phyloP scores from a whole-genome alignment of 2,888 invertebrate genomes.

The Thera obeliscata region DNA sequence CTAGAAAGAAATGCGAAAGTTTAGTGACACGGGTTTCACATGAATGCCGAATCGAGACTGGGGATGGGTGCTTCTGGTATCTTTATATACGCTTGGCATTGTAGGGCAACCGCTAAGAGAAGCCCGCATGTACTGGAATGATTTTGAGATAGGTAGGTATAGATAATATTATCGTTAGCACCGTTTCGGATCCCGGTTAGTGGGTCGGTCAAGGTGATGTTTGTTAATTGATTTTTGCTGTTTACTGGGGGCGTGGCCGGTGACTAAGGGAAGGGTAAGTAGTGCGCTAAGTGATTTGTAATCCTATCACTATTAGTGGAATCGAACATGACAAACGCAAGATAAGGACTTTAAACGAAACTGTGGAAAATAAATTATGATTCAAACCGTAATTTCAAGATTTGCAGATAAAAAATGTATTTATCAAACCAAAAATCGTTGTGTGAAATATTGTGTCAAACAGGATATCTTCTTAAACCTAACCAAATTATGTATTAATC shows the following conservation, averaged over 20 bases:
- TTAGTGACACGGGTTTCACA: constrained; percentile 58
- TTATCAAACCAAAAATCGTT: no score
- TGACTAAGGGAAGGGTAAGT: constrained; percentile 40
- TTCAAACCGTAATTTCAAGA: no score
- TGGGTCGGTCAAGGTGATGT: constrained; percentile 74
- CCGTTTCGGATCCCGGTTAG: constrained; percentile 74
- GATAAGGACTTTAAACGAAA: neutral
- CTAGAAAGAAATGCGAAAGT: constrained; percentile 67
- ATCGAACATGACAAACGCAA: constrained; percentile 10
- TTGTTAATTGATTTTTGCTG: constrained; percentile 64
- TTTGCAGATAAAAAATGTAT: no score
- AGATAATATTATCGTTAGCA: constrained; percentile 71
- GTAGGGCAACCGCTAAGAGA: constrained; percentile 82
- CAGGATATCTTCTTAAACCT: no score
- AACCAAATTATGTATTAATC: no score
- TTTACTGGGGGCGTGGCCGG: constrained; percentile 47
- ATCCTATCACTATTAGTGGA: constrained; percentile 28
- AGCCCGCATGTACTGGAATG: constrained; percentile 66
- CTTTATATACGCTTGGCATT: constrained; percentile 75
- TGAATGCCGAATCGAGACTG: constrained; percentile 69
- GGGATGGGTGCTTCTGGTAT: constrained; percentile 64
- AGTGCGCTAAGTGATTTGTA: constrained; percentile 27
- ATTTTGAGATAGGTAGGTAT: constrained; percentile 71
- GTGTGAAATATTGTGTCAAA: no score
- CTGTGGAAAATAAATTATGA: no score